Base-by-base conservation (phyloP, 2,888 invertebrate species). In the Synanthedon vespiformis region DNA sequence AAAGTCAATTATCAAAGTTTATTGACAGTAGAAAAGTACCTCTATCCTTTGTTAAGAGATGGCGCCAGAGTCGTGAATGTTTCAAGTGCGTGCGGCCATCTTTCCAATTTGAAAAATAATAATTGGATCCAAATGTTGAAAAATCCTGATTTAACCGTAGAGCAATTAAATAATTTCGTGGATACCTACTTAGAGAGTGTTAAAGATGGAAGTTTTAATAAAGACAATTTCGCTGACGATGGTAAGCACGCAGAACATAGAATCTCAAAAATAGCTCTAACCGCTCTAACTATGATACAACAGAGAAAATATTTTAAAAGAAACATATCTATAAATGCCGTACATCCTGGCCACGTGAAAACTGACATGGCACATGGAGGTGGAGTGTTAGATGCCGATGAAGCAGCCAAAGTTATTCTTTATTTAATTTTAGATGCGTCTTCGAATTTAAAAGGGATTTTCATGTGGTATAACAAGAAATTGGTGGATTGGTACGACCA, bases 41-140 rank as follows among this genome's bases (percentile, higher is more conserved):
- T 95, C 40, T 93, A 91, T 73, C 94, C 94, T 0, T 62, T 95
- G 40, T 79, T 95, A 53, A 83, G 89, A 65, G 84, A 91, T 59
- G 90, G 92, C 74, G 93, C 93, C 44, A 89, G 92, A 59, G 93
- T 95, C 48, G 93, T 94, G 0, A 93, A 94, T 65, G 72, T 95
- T 0, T 92, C 94, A 0, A 82, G 83, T 52, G 70, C 79, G 0
- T 81, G 77, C 50, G 87, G 82, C 1, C 85, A 82, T 63, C 60
- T 85, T 3, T 82, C 86, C 2, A 86, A 86, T 63, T 63, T 87
- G 51, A 78, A 70, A 61, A 83, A 81, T 14, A 64, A 72, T 54
- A 63, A 68, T 48, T 85, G 84, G 86, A 65, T 82, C 2, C 54
- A 74, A 16, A 67, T 56, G 6, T 63, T 87, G 10, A 60, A 63